Evolutionary conservation across 2,797 vertebrate species (phyloP).

Genomic region (Falco concolor): DNA sequence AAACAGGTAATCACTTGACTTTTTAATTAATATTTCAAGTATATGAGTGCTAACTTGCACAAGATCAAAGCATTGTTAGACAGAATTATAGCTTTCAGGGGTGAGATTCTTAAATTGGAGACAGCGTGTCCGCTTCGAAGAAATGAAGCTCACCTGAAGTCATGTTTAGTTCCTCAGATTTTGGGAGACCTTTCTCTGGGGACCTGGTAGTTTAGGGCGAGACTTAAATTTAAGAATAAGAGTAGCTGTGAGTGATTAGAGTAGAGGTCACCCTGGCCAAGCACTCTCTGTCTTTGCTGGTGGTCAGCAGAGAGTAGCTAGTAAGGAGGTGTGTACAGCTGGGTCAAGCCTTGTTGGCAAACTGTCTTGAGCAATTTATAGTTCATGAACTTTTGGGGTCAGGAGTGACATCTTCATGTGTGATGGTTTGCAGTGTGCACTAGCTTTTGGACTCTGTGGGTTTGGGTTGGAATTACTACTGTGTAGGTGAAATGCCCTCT

Average conservation of each 20-base stretch:
- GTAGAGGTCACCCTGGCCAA: not conserved
- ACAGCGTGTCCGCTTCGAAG: not conserved
- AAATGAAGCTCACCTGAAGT: not conserved
- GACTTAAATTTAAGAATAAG: not conserved
- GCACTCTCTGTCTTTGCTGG: not conserved
- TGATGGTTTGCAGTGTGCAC: fast-evolving
- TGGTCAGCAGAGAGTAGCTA: not conserved
- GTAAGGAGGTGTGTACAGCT: fast-evolving
- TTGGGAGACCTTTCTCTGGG: not conserved
- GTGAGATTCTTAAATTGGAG: not conserved
- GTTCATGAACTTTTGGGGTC: not conserved
- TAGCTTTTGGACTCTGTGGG: not conserved
- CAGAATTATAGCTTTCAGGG: not conserved
- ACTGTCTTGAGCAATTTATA: not conserved
- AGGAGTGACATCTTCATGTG: not conserved
- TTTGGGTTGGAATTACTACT: not conserved
- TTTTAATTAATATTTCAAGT: not conserved
- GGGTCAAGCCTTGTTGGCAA: not conserved
- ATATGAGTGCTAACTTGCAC: not conserved
- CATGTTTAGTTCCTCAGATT: not conserved
- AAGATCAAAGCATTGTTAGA: not conserved
- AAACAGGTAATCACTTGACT: not conserved
- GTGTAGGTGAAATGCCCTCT: not conserved
- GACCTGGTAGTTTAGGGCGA: not conserved
- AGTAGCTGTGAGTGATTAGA: fast-evolving